phyloP scores from a whole-genome alignment of 23 tunicate genomes.

The Halocynthia aurantium region DNA sequence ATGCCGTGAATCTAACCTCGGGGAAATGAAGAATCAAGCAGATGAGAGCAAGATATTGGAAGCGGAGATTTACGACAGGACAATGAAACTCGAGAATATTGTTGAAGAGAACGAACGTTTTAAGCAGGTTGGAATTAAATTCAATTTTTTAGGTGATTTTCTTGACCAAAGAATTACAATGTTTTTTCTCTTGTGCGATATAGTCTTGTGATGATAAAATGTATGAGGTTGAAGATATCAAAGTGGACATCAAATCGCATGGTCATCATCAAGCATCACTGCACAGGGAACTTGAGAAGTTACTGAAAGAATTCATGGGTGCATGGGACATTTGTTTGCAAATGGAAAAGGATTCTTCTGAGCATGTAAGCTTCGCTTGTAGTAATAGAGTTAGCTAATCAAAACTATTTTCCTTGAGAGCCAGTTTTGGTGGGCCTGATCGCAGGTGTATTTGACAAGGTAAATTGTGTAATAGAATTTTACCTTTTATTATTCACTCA shows the following conservation, averaged over 20 bases:
- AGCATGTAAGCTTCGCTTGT: slow-evolving; percentile 29
- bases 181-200: neutral
- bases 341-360: slow-evolving; percentile 71
- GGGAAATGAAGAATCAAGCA: slow-evolving; percentile 14
- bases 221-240: slow-evolving; percentile 16
- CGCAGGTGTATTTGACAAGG: no score
- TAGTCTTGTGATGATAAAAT: slow-evolving; percentile 18
- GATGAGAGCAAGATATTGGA: slow-evolving; percentile 34
- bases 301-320: slow-evolving; percentile 32
- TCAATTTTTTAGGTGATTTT: neutral
- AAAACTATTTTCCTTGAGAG: neutral
- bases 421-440: no score
- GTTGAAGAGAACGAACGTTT: slow-evolving; percentile 17
- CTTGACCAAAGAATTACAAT: neutral
- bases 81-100: slow-evolving; percentile 31
- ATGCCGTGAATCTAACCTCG: neutral
- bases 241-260: slow-evolving; percentile 31
- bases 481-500: no score
- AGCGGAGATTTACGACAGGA: slow-evolving; percentile 32
- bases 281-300: slow-evolving; percentile 13
- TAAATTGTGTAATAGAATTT: no score
- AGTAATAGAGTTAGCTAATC: neutral
- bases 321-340: slow-evolving; percentile 65
- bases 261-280: slow-evolving; percentile 28
- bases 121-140: neutral